Evolutionary conservation across 2,797 vertebrate species (phyloP), one percentile per base, ranked within the genome.

Genomic region (Peromyscus aztecus): DNA sequence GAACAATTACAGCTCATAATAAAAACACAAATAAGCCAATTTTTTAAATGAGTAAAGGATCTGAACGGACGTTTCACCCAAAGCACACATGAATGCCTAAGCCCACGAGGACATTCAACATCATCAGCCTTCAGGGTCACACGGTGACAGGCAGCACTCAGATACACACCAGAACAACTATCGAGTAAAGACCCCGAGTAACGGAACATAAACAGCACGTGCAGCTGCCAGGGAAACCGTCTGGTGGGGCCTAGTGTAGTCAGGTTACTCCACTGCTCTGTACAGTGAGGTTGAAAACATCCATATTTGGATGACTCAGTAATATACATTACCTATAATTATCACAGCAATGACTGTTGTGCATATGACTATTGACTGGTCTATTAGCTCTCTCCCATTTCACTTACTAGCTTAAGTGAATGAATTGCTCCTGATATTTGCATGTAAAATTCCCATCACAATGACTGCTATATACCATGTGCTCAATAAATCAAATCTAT

Each of bases 21-120:
- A 78, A 93, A 55, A 92, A 77, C 80, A 80, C 46, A 80, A 89
- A 73, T 75, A 94, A 52, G 37, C 14, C 55, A 57, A 57, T 49
- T 88, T 89, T 76, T 57, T 31, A 65, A 92, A 37, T 59, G 76
- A 27, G 6, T 21, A 65, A 94, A 95, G 19, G 27, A 86, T 59
- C 43, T 77, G 34, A 85, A 69, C 4, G 95, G 63, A 52, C 21
- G 67, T 93, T 91, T 73, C 27, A 81, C 31, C 19, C 57, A 21
- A 76, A 55, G 29, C 23, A 34, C 17, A 71, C 2, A 59, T 5
- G 14, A 89, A 43, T 46, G 23, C 40, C 65, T 67, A 85, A 85
- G 59, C 59, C 31, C 52, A 77, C 10, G 37, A 67, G 91, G 49
- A 34, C 9, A 10, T 27, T 49, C 52, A 65, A 46, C 27, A 40